These are phyloP conservation scores for Solenopsis invicta DNA, from an alignment of 1,140 invertebrate genomes.

Conservation along the genomic window DNA sequence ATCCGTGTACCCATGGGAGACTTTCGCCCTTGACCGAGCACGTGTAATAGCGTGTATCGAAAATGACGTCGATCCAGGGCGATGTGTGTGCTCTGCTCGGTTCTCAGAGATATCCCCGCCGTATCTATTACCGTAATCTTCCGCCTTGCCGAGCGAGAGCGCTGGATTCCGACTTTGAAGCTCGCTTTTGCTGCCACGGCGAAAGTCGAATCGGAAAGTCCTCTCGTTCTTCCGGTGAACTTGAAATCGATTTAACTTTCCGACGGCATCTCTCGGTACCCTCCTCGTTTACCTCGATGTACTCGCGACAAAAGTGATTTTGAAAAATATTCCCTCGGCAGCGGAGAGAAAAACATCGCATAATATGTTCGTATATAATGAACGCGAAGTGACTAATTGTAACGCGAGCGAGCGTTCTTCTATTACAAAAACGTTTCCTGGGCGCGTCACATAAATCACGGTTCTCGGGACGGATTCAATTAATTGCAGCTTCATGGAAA, in stretches of 20 bases:
- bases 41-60: conserved; percentile 48
- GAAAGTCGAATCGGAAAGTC: conserved; percentile 54
- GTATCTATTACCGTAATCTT: conserved; percentile 67
- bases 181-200: conserved; percentile 48
- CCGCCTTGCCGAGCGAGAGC: conserved; percentile 52
- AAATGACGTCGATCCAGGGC: conserved; percentile 42
- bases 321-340: conserved; percentile 2
- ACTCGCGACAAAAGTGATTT: conserved; percentile 21
- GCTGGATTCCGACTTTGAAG: conserved; percentile 59
- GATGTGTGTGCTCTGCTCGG: conserved; percentile 2
- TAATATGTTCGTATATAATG: not conserved
- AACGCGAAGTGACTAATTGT: conserved; percentile 13
- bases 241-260: conserved; percentile 65
- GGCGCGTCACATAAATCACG: conserved; percentile 15
- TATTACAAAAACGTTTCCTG: conserved; percentile 1
- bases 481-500: conserved; percentile 23
- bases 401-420: not conserved
- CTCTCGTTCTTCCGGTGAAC: conserved; percentile 54
- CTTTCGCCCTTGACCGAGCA: conserved; percentile 65
- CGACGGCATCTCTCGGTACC: not conserved
- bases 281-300: conserved; percentile 30
- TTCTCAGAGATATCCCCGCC: conserved; percentile 32
- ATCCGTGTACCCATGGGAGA: conserved; percentile 19
- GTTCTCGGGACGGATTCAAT: conserved; percentile 25
- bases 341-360: not conserved